Percentiles rank a stretch among this genome's conserved stretches.
These are phyloP conservation scores for Meghimatium bilineatum DNA, from an alignment of 2,888 invertebrate genomes.

Conservation along the genomic window DNA sequence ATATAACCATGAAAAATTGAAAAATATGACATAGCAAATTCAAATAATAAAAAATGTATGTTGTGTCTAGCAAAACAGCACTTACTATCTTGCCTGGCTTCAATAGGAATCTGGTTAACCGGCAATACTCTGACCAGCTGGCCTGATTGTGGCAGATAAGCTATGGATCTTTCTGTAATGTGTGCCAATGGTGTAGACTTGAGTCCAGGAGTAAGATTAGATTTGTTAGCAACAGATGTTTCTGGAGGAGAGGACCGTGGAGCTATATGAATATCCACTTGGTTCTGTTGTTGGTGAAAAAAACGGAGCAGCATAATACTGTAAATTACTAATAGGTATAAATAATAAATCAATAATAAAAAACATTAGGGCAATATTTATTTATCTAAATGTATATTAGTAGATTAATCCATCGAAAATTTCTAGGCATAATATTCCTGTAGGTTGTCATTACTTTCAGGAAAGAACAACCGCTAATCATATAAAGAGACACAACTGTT, in stretches of 20 bases:
- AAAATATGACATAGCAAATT: no score
- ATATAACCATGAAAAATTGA: no score
- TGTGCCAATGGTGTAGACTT: conserved; percentile 56
- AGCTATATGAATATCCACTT: conserved; percentile 60
- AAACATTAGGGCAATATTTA: no score
- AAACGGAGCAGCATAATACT: no score
- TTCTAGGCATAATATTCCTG: no score
- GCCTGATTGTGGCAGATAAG: conserved; percentile 70
- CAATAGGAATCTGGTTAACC: conserved; percentile 72
- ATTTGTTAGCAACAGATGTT: conserved; percentile 39
- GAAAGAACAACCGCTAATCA: no score
- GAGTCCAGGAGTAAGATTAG: conserved; percentile 54
- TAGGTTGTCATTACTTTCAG: no score
- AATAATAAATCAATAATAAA: no score
- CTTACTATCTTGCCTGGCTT: conserved; percentile 68
- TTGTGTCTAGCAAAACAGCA: background rate
- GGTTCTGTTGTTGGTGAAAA: conserved; percentile 49
- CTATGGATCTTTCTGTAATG: conserved; percentile 52
- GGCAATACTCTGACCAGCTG: conserved; percentile 73
- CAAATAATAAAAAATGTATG: background rate
- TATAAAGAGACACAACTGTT: no score
- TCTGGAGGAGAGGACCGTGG: conserved; percentile 58
- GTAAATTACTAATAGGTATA: no score
- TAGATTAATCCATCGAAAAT: no score
- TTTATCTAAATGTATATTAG: no score